These are phyloP conservation scores for Channa striata DNA, from an alignment of 2,797 vertebrate genomes.

Conservation along the genomic window DNA sequence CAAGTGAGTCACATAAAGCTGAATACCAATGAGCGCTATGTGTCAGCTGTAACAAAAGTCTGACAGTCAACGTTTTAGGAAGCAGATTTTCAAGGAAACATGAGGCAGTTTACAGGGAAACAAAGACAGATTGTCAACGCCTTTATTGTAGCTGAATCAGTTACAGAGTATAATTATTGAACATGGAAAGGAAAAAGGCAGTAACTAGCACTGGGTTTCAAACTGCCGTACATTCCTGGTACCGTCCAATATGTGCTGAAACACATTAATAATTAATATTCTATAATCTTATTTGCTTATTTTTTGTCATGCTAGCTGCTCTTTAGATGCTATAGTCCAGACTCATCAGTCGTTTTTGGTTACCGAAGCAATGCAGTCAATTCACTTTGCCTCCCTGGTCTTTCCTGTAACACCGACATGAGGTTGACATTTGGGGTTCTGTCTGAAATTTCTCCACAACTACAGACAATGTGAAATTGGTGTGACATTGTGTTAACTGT, in stretches of 20 bases:
- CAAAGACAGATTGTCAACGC: conserved; percentile 47
- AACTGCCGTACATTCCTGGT: not conserved
- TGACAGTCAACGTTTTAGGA: conserved; percentile 54
- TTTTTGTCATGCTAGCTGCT: not conserved
- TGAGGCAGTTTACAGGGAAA: conserved; percentile 52
- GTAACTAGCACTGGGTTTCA: not conserved
- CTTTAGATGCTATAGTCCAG: not conserved
- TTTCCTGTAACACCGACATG: too few species aligned
- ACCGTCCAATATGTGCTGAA: conserved; percentile 1
- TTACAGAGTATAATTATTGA: conserved; percentile 33
- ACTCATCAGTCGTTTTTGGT: not conserved
- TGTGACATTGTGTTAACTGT: too few species aligned
- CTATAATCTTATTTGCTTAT: not conserved
- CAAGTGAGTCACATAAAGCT: conserved; percentile 58
- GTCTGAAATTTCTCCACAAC: too few species aligned
- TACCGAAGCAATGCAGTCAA: not conserved
- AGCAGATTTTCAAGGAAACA: conserved; percentile 31
- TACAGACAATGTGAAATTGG: too few species aligned
- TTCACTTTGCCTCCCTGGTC: too few species aligned
- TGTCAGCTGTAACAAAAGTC: conserved; percentile 66
- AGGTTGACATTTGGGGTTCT: too few species aligned
- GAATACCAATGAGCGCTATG: conserved; percentile 62
- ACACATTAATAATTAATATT: not conserved
- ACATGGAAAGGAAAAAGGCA: conserved; percentile 20
- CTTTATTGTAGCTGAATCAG: conserved; percentile 38